Percentiles rank a stretch among this genome's conserved stretches.
Conservation (phyloP, 2,888 invertebrate species). For the Gortyna flavago region DNA sequence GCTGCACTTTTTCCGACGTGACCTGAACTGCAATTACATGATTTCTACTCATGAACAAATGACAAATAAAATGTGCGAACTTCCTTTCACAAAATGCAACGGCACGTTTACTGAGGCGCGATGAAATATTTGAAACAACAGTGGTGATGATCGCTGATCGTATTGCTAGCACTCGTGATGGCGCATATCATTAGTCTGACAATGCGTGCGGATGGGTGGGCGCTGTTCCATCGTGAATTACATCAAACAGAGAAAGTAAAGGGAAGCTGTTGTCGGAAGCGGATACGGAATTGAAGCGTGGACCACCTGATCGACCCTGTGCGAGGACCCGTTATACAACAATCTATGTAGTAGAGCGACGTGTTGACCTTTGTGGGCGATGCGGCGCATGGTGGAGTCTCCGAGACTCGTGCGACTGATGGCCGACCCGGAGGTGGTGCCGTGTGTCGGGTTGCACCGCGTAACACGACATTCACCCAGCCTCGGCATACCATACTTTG, state of each 20-base stretch:
- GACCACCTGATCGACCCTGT: conserved; percentile 83
- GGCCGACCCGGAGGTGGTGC: conserved; percentile 62
- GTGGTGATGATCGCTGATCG: conserved; percentile 30
- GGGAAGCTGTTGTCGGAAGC: conserved; percentile 83
- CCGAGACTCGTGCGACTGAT: conserved; percentile 40
- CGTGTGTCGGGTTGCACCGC: conserved; percentile 55
- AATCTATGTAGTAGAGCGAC: conserved; percentile 80
- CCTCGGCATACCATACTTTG: conserved; percentile 74
- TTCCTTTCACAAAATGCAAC: conserved; percentile 73
- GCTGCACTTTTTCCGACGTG: conserved; percentile 85
- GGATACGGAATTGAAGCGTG: conserved; percentile 81
- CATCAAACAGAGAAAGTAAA: conserved; percentile 83
- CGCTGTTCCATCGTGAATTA: conserved; percentile 68
- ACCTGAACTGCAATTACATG: conserved; percentile 74
- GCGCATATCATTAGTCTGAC: conserved; percentile 62
- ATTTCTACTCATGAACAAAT: conserved; percentile 71
- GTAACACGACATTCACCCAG: conserved; percentile 72
- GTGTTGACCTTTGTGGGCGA: conserved; percentile 79
- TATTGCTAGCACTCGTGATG: conserved; percentile 63
- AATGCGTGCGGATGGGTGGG: conserved; percentile 50
- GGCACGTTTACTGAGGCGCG: conserved; percentile 60
- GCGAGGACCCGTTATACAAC: conserved; percentile 82
- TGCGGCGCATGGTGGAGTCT: conserved; percentile 48
- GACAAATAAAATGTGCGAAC: conserved; percentile 63
- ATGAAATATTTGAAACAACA: conserved; percentile 47